phyloP scores from a whole-genome alignment of 92 coral and sea anemone genomes.

The Paramuricea clavata region DNA sequence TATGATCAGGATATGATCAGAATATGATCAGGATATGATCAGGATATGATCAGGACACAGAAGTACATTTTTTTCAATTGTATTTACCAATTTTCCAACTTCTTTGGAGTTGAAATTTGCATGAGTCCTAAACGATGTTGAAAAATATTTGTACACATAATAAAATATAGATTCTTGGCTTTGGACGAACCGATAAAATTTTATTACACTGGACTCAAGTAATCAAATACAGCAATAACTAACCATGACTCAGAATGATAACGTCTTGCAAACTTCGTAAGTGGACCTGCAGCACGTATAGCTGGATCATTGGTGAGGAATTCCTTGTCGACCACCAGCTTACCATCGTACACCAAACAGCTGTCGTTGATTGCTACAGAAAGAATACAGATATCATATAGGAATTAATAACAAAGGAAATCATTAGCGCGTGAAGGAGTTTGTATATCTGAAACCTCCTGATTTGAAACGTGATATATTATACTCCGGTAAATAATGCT shows the following conservation, averaged over 20 bases:
- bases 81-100: slow-evolving; percentile 83
- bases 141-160: too few relatives aligned
- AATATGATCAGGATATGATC: neutral
- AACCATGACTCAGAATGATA: slow-evolving; percentile 96
- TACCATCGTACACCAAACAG: slow-evolving; percentile 95
- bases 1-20: neutral
- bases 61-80: neutral
- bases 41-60: too few relatives aligned
- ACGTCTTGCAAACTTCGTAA: slow-evolving; percentile 92
- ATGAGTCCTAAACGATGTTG: slow-evolving; percentile 85
- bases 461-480: too few relatives aligned
- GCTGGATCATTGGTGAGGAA: slow-evolving; percentile 93
- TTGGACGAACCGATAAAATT: neutral
- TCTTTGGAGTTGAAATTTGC: slow-evolving; percentile 94
- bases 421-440: too few relatives aligned
- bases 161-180: neutral
- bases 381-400: neutral
- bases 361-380: slow-evolving; percentile 91
- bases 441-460: too few relatives aligned
- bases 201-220: too few relatives aligned
- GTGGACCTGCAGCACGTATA: slow-evolving; percentile 96
- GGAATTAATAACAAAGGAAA: too few relatives aligned
- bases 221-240: neutral
- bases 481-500: neutral
- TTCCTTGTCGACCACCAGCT: slow-evolving; percentile 86